Evolutionary conservation across 2,888 invertebrate genomes (phyloP), one percentile per base, ranked within the genome.

Genomic region (Erebia palarica): DNA sequence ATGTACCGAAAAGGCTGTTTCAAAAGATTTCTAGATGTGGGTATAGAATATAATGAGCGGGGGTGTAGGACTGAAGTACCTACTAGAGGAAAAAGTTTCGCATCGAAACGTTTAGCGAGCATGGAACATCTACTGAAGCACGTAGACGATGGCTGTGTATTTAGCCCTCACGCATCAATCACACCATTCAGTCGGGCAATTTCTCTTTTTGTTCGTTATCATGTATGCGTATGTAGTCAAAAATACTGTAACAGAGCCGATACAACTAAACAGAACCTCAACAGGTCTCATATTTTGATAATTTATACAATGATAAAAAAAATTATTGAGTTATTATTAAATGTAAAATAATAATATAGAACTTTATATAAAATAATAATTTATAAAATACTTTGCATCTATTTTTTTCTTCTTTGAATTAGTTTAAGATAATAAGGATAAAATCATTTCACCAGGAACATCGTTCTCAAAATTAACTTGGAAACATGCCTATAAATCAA

Each of bases 171-270:
- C 11, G 87, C 89, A 0, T 77, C 84, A 0, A 75, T 89, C 2
- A 85, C 86, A 0, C 87, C 87, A 0, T 88, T 88, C 68, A 83
- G 81, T 69, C 79, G 78, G 65, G 75, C 79, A 8, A 74, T 88
- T 55, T 88, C 88, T 0, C 74, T 90, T 10, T 90, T 76, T 67
- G 81, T 80, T 1, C 80, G 82, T 8, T 88, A 85, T 67, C 82
- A 88, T 76, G 88, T 85, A 0, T 89, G 89, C 72, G 86, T 89
- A 13, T 89, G 89, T 65, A 70, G 72, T 2, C 75, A 75, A 3
- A 75, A 13, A 3, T 86, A 79, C 44, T 90, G 90, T 72, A 90
- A 90, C 74, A 16, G 60, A 9, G 36, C 75, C 11, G 61, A 59
- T 13, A 65, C 16, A 21, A 18, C 16, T 47, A 55, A 57, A 44